These are phyloP conservation scores for Psephotus haematonotus DNA, from an alignment of 2,113 vertebrate species.

Conservation along the genomic window DNA sequence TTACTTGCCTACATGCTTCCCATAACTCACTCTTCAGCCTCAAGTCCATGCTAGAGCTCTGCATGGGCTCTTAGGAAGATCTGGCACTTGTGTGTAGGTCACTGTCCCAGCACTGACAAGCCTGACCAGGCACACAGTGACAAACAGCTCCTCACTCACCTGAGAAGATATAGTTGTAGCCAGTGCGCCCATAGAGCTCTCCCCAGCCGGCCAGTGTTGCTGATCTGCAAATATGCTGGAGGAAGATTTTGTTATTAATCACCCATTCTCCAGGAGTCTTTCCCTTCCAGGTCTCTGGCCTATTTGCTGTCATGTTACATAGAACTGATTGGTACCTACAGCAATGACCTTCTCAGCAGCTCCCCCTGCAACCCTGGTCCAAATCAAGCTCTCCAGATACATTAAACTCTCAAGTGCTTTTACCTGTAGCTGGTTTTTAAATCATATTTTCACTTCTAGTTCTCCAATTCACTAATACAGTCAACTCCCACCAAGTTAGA, in stretches of 20 bases:
- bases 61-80: not conserved
- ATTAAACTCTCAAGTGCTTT: not conserved
- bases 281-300: not conserved
- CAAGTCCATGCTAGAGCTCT: not conserved
- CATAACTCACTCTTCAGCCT: not conserved
- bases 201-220: constrained; percentile 97
- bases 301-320: not conserved
- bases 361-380: not conserved
- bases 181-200: constrained; percentile 94
- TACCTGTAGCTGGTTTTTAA: not conserved
- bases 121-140: not conserved
- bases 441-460: not conserved
- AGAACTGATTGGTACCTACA: not conserved
- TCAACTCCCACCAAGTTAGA: not conserved
- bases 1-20: not conserved
- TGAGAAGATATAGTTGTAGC: constrained; percentile 99
- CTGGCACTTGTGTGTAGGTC: not conserved
- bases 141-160: constrained; percentile 72
- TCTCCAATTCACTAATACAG: not conserved
- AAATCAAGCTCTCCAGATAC: not conserved
- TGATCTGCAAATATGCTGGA: constrained; percentile 95
- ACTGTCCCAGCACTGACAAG: not conserved
- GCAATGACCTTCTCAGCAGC: not conserved
- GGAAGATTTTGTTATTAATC: constrained; percentile 12
- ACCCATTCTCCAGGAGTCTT: not conserved